These are phyloP conservation scores for Pandion haliaetus DNA, from an alignment of 2,113 vertebrate species.

Conservation along the genomic window DNA sequence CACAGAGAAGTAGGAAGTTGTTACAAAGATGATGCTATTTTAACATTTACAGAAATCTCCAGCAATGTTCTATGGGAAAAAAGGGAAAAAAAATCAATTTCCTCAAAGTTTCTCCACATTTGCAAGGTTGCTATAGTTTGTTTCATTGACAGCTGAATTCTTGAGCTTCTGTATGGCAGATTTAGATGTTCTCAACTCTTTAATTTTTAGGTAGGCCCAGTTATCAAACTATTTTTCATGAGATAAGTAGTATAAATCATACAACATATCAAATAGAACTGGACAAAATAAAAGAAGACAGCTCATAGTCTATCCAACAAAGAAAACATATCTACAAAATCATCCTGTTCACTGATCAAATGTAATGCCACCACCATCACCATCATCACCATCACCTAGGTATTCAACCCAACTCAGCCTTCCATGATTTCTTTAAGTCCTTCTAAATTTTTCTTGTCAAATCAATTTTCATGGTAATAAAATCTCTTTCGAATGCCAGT, in stretches of 20 bases:
- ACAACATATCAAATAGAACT: neutral
- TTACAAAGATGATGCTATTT: neutral
- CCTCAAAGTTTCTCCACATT: neutral
- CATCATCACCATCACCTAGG: neutral
- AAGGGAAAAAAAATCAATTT: neutral
- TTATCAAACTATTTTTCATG: slow-evolving; percentile 35
- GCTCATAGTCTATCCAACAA: neutral
- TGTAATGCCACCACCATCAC: neutral
- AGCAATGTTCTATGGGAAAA: neutral
- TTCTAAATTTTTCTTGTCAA: neutral
- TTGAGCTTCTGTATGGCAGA: neutral
- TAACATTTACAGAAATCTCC: neutral
- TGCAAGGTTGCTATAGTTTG: neutral
- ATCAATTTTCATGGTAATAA: neutral
- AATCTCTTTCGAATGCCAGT: neutral
- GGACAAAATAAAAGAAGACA: neutral
- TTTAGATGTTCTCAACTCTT: slow-evolving; percentile 43
- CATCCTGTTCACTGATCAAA: neutral
- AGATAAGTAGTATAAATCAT: slow-evolving; percentile 9
- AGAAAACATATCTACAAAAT: neutral
- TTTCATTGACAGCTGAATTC: neutral
- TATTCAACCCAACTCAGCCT: neutral
- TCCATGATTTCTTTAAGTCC: neutral
- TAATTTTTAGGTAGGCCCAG: neutral
- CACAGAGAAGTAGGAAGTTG: neutral